Evolutionary conservation across 2,113 vertebrate genomes (phyloP).

Genomic region (Maccullochella peelii): DNA sequence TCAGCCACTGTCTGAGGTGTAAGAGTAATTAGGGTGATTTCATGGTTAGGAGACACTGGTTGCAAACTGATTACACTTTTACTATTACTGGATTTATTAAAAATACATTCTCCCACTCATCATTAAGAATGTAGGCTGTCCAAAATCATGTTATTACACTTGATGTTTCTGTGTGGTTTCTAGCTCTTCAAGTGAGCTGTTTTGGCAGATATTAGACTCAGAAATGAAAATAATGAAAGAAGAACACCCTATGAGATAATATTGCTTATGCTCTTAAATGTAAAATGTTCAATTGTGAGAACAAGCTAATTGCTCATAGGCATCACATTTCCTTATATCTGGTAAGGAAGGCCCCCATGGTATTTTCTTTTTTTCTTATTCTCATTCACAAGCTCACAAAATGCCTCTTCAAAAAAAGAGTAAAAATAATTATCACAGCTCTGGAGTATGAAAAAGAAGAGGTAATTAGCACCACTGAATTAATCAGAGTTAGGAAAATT

Average conservation of each 20-base stretch:
- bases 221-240: not conserved
- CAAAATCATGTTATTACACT: constrained; percentile 41
- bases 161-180: constrained; percentile 22
- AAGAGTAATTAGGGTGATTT: constrained; percentile 48
- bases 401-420: constrained; percentile 44
- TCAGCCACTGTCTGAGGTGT: constrained; percentile 34
- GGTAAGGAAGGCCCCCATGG: not conserved
- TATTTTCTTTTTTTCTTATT: constrained; percentile 13
- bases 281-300: constrained; percentile 19
- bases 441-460: constrained; percentile 45
- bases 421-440: constrained; percentile 73
- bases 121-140: constrained; percentile 47
- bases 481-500: constrained; percentile 80
- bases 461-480: constrained; percentile 79
- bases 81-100: constrained; percentile 60
- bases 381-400: constrained; percentile 37
- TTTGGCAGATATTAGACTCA: not conserved
- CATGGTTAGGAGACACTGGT: not conserved
- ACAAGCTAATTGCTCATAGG: constrained; percentile 34
- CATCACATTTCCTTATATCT: constrained; percentile 25
- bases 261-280: constrained; percentile 17
- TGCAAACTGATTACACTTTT: constrained; percentile 32
- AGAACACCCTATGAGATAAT: not conserved
- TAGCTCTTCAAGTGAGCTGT: not conserved
- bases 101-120: constrained; percentile 44